Percentiles rank a stretch among this genome's conserved stretches.
phyloP scores from a whole-genome alignment of 2,888 invertebrate genomes.

The Herminia tarsipennalis region DNA sequence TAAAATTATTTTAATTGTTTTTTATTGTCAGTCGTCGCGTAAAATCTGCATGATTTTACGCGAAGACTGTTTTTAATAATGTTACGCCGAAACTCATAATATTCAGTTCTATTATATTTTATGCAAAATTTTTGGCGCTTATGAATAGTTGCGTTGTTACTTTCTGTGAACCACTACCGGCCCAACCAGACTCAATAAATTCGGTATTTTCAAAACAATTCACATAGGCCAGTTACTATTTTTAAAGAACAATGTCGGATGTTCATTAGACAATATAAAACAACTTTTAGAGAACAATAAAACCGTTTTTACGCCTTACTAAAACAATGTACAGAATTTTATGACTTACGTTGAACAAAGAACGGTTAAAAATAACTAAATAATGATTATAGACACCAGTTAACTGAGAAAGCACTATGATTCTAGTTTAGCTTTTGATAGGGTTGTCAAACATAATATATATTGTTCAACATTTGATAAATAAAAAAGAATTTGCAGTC shows the following conservation, averaged over 20 bases:
- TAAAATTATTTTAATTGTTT: no score
- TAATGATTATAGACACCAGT: constrained; percentile 57
- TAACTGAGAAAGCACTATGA: constrained; percentile 55
- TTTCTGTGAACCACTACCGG: neutral
- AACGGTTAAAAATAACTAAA: constrained; percentile 65
- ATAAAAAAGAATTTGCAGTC: no score
- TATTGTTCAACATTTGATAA: no score
- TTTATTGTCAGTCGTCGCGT: no score
- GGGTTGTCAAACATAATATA: constrained; percentile 1
- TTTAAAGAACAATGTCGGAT: constrained; percentile 55
- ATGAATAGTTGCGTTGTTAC: no score
- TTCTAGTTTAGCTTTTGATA: constrained; percentile 29
- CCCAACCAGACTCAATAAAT: constrained; percentile 23
- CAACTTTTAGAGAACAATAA: constrained; percentile 79
- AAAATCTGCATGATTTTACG: no score
- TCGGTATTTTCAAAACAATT: constrained; percentile 32
- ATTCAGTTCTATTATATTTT: no score
- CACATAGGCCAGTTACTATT: constrained; percentile 45
- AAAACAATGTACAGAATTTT: constrained; percentile 68
- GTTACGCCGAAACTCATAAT: no score
- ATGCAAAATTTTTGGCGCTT: no score
- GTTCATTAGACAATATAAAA: constrained; percentile 65
- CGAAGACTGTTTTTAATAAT: no score
- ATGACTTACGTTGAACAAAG: constrained; percentile 63
- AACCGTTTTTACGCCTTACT: constrained; percentile 63